Evolutionary conservation across 1,140 invertebrate species (phyloP).

Genomic region (Plutomurus gul): DNA sequence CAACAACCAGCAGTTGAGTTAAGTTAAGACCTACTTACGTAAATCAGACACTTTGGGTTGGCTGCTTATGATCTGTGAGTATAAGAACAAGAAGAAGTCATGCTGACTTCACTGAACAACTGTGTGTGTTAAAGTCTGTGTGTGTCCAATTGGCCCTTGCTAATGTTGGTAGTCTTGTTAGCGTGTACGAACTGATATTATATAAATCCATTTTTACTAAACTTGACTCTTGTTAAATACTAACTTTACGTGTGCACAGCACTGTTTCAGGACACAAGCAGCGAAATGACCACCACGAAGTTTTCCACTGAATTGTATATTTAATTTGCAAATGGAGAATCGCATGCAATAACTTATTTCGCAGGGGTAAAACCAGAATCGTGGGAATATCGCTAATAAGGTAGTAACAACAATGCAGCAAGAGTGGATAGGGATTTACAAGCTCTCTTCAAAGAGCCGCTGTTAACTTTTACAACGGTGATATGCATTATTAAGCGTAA

Average conservation of each 20-base stretch:
- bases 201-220: too few species aligned
- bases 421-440: neutral
- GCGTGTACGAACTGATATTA: too few species aligned
- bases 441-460: neutral
- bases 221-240: too few species aligned
- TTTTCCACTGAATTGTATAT: neutral
- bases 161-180: neutral
- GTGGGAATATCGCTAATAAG: constrained; percentile 1
- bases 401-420: neutral
- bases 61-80: too few species aligned
- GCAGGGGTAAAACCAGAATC: neutral
- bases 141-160: neutral
- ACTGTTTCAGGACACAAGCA: too few species aligned
- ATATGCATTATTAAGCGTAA: too few species aligned
- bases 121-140: too few species aligned
- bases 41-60: neutral
- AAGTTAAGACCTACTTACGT: neutral
- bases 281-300: neutral
- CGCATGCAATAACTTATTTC: neutral
- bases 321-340: constrained; percentile 1
- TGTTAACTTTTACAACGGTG: neutral
- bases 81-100: neutral
- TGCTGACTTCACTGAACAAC: neutral
- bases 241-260: too few species aligned
- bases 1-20: too few species aligned